A percentile compares a stretch with the other conserved stretches of the same genome.
Conservation (phyloP, 2,888 invertebrate genomes). For the Schizaphis graminum region DNA sequence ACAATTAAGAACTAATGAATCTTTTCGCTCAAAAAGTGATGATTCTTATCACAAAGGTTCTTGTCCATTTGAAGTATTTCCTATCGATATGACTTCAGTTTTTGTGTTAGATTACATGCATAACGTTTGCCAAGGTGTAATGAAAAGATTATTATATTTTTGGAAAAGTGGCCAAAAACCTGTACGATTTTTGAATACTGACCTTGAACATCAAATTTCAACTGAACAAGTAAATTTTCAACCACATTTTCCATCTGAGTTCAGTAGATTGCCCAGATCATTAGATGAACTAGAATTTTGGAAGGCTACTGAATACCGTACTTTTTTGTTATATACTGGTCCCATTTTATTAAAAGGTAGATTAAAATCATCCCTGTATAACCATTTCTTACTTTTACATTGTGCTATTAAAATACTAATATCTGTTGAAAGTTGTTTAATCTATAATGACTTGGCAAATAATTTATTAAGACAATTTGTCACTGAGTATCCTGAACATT, state of each 20-base stretch:
- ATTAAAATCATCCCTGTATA: background rate
- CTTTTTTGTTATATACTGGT: background rate
- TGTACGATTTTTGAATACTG: background rate
- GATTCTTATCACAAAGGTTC: background rate
- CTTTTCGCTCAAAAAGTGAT: background rate
- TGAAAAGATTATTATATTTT: background rate
- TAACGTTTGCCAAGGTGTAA: background rate
- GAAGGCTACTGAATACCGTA: background rate
- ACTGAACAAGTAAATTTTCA: background rate
- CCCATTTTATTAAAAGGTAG: background rate
- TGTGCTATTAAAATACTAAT: background rate
- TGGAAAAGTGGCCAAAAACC: background rate
- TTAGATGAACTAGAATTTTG: background rate
- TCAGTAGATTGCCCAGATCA: background rate
- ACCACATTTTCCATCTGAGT: background rate
- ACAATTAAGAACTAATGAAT: background rate
- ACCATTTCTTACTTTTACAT: background rate
- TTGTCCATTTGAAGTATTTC: background rate
- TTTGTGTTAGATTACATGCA: constrained; percentile 14
- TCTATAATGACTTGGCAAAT: background rate
- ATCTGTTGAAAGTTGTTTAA: constrained; percentile 13
- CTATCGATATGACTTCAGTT: background rate
- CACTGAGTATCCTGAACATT: background rate
- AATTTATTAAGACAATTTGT: background rate
- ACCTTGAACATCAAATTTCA: constrained; percentile 11